These are phyloP conservation scores for Catagonus wagneri DNA, from an alignment of 2,113 vertebrate species.

Conservation along the genomic window DNA sequence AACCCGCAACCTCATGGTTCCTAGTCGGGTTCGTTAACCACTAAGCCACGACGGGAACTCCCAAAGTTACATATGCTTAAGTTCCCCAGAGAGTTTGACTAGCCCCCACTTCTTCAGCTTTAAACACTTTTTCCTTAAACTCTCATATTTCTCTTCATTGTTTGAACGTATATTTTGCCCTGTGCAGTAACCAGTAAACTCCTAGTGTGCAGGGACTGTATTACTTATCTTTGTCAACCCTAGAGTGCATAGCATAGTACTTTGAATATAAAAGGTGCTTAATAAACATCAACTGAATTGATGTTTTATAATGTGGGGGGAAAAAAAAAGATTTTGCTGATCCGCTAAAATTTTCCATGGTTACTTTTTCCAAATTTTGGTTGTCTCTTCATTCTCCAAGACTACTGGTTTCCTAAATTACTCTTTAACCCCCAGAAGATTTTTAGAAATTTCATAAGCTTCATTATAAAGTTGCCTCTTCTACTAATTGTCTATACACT, in stretches of 20 bases:
- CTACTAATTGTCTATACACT: neutral
- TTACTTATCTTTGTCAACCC: neutral
- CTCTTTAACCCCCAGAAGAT: neutral
- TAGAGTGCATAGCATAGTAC: slow-evolving; percentile 23
- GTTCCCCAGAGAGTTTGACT: neutral
- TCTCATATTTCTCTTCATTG: slow-evolving; percentile 30
- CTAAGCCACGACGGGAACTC: too few species aligned
- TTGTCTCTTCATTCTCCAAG: slow-evolving; percentile 30
- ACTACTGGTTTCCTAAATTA: neutral
- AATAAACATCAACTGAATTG: neutral
- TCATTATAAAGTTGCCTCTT: slow-evolving; percentile 18
- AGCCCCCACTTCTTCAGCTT: neutral
- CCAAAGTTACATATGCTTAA: too few species aligned
- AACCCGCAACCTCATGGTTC: too few species aligned
- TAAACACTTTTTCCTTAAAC: neutral
- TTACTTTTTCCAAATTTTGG: slow-evolving; percentile 50
- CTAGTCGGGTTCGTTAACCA: too few species aligned
- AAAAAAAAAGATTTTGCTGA: neutral
- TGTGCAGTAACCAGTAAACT: neutral
- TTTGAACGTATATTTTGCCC: slow-evolving; percentile 17
- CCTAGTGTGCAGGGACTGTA: neutral
- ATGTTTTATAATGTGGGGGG: slow-evolving; percentile 6
- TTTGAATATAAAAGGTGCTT: slow-evolving; percentile 18
- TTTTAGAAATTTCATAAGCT: slow-evolving; percentile 32
- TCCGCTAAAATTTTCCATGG: neutral